phyloP scores from a whole-genome alignment of 2,797 vertebrate species.

The Pangasius mekongensis region DNA sequence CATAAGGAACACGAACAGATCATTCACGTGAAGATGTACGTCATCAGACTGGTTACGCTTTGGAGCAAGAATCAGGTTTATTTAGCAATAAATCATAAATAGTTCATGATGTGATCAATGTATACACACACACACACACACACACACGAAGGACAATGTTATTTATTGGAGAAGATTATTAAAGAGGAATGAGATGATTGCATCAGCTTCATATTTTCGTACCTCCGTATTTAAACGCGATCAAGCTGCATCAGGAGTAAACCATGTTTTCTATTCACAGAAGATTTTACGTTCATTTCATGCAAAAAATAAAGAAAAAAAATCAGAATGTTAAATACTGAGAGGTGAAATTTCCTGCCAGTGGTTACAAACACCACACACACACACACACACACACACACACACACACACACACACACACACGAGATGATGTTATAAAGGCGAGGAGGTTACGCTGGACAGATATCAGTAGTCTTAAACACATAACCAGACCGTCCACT shows the following conservation, averaged over 20 bases:
- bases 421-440: conserved; percentile 44
- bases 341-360: conserved; percentile 33
- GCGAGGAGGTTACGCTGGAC: neutral
- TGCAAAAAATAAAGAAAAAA: neutral
- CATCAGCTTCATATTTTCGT: neutral
- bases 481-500: conserved; percentile 2
- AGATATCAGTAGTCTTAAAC: conserved; percentile 20
- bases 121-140: neutral
- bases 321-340: conserved; percentile 29
- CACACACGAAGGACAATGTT: neutral
- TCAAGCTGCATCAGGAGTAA: neutral
- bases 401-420: conserved; percentile 29
- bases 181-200: neutral
- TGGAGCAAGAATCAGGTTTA: neutral
- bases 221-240: neutral
- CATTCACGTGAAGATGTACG: neutral
- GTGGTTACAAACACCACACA: neutral
- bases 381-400: neutral
- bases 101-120: neutral
- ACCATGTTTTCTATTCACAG: neutral
- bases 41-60: neutral
- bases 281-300: neutral
- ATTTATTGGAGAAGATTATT: neutral
- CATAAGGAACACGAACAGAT: neutral
- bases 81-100: neutral